Conservation (phyloP, 2,888 invertebrate species). For the Nomada ruficornis region DNA sequence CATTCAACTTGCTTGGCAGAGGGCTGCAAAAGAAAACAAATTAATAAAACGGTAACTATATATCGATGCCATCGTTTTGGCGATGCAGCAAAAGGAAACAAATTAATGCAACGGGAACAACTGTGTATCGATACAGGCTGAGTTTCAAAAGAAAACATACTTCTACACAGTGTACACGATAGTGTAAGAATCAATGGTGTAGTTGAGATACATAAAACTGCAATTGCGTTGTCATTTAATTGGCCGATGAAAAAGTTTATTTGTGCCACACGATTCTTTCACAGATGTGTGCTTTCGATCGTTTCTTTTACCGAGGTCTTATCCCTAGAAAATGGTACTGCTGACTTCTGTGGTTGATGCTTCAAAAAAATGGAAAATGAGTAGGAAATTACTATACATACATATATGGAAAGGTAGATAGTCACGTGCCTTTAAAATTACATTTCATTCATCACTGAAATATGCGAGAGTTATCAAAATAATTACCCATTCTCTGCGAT, state of each 20-base stretch:
- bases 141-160: conserved; percentile 10
- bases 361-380: too few species aligned
- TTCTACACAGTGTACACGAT: background rate
- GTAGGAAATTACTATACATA: too few species aligned
- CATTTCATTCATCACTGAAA: too few species aligned
- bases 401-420: too few species aligned
- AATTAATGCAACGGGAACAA: conserved; percentile 3
- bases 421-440: too few species aligned
- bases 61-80: conserved; percentile 6
- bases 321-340: too few species aligned
- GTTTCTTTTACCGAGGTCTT: background rate
- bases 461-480: too few species aligned
- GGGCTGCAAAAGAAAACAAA: background rate
- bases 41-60: conserved; percentile 21
- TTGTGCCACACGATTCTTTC: background rate
- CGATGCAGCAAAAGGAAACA: background rate
- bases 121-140: conserved; percentile 8
- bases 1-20: background rate
- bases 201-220: background rate
- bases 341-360: too few species aligned
- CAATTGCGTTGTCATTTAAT: conserved; percentile 2
- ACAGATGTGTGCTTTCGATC: background rate
- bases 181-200: conserved; percentile 6
- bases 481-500: too few species aligned
- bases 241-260: background rate